Conservation (phyloP, 2,797 vertebrate genomes). For the Myotis myotis region DNA sequence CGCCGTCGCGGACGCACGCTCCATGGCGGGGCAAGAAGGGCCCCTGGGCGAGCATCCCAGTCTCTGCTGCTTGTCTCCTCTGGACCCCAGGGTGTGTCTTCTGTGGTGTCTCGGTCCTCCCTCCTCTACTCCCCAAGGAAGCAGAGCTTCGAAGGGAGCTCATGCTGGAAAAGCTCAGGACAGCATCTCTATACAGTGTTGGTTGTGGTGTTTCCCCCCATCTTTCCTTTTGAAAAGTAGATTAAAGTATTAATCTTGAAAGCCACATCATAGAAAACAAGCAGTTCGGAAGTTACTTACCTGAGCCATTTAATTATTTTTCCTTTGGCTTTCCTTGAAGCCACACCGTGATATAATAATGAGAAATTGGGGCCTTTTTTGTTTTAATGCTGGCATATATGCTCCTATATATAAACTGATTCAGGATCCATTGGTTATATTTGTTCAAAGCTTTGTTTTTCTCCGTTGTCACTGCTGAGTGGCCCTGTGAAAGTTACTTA, state of each 20-base stretch:
- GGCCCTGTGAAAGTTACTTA: not conserved
- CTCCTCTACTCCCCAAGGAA: not conserved
- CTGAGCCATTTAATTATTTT: conserved; percentile 24
- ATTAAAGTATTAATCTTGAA: not conserved
- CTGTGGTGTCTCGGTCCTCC: not conserved
- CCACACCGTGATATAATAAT: not conserved
- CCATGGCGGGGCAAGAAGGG: not conserved
- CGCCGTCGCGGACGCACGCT: not conserved
- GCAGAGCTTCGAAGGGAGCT: not conserved
- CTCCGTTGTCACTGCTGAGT: not conserved
- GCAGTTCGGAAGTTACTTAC: not conserved
- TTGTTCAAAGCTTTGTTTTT: not conserved
- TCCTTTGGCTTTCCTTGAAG: not conserved
- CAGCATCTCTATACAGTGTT: not conserved
- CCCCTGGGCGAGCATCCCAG: not conserved
- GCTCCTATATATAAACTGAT: not conserved
- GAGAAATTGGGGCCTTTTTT: not conserved
- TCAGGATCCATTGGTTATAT: not conserved
- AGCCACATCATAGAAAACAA: not conserved
- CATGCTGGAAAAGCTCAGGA: not conserved
- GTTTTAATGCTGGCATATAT: not conserved
- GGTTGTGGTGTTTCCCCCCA: not conserved
- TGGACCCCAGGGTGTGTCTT: not conserved
- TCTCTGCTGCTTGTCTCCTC: not conserved
- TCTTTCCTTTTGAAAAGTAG: not conserved